Conservation (phyloP, 2,113 vertebrate species). For the Gulo gulo region DNA sequence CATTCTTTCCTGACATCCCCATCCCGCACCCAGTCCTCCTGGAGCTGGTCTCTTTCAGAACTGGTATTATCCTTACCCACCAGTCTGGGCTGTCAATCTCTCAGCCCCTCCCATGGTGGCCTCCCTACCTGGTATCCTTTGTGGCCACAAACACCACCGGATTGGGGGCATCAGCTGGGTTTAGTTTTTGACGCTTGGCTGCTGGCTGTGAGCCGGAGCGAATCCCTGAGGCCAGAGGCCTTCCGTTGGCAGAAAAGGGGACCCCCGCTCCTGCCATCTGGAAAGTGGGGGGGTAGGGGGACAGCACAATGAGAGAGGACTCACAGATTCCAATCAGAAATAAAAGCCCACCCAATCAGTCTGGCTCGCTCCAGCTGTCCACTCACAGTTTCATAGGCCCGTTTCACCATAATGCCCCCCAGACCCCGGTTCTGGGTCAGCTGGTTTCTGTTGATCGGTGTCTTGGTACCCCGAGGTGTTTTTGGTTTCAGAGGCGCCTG, state of each 20-base stretch:
- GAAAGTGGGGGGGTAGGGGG: neutral
- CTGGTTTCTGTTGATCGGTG: slow-evolving; percentile 95
- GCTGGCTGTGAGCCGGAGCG: slow-evolving; percentile 91
- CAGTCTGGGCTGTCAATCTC: neutral
- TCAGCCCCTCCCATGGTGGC: neutral
- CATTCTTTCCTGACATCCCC: neutral
- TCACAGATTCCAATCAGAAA: neutral
- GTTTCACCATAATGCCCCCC: slow-evolving; percentile 89
- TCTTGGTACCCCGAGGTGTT: slow-evolving; percentile 91
- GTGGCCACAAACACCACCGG: slow-evolving; percentile 96
- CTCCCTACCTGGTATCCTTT: slow-evolving; percentile 92
- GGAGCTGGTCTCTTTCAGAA: neutral
- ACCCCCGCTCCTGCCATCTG: slow-evolving; percentile 81
- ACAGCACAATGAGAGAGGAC: neutral
- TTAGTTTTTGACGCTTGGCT: slow-evolving; percentile 94
- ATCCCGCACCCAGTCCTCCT: neutral
- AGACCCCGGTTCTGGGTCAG: slow-evolving; percentile 89
- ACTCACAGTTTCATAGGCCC: slow-evolving; percentile 90
- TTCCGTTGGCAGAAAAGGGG: slow-evolving; percentile 92
- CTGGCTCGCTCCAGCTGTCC: neutral
- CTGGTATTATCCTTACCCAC: neutral
- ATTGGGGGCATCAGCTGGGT: slow-evolving; percentile 94
- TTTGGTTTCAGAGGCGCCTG: slow-evolving; percentile 93
- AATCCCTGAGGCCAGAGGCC: slow-evolving; percentile 91
- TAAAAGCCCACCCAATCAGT: neutral